Evolutionary conservation across 1,140 invertebrate species (phyloP), one percentile per base, ranked within the genome.

Genomic region (Samia ricini): DNA sequence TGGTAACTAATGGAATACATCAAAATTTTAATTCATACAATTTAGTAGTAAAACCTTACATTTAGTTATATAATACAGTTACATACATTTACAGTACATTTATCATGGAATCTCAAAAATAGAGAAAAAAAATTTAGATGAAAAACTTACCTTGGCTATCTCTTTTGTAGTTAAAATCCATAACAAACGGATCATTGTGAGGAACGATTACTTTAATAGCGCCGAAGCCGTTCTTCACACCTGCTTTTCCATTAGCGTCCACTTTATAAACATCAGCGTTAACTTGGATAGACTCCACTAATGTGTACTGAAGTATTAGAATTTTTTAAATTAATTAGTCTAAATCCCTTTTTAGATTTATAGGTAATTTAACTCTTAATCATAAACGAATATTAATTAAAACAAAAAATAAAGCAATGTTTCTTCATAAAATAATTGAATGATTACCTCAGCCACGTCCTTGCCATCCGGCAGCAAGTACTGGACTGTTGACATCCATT

Each of bases 161-260:
- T 15, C 71, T 60, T 56, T 90, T 87, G 71, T 89, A 91, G 4
- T 74, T 83, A 12, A n/a, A 55, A 3, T 91, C 81, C 8, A 89
- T 64, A 0, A 83, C 76, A 36, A 80, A 48, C 0, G 85, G 74
- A 60, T 85, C 68, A 12, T 75, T 26, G 62, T 79, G 64, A 63
- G 85, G 57, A 69, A 81, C 76, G 81, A 93, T 42, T 79, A 91
- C 85, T 55, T 92, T 92, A 1, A 95, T 48, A 48, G 91, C 92
- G 0, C 92, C 90, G 42, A 81, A 88, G 0, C 93, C 93, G 1
- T 91, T 72, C 48, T 89, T 85, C 0, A 91, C 42, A 10, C 91
- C 89, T 0, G 90, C 36, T 55, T 91, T 90, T 2, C 71, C 68
- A 62, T 78, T 88, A 0, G 80, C 59, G 48, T 92, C 85, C 2